Percentiles rank a stretch among this genome's conserved stretches.
phyloP scores from a whole-genome alignment of 2,113 vertebrate genomes.

The Notarius lentiginosus region DNA sequence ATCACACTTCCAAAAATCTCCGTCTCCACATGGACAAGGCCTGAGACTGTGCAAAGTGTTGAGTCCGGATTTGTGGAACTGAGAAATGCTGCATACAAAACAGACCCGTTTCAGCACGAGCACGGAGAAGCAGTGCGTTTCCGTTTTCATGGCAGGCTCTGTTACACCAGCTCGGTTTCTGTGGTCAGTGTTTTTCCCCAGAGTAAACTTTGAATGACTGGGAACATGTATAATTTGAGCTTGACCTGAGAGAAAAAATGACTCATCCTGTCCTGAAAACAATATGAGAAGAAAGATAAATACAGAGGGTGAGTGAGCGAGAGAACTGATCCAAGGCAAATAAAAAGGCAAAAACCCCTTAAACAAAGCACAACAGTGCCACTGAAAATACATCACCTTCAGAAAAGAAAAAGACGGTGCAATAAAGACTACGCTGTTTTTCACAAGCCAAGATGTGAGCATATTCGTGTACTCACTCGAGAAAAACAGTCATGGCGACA shows the following conservation, averaged over 20 bases:
- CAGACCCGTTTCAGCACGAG: neutral
- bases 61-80: neutral
- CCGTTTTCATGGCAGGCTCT: neutral
- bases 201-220: neutral
- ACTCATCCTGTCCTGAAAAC: constrained; percentile 17
- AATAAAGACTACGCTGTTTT: neutral
- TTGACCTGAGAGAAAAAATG: constrained; percentile 12
- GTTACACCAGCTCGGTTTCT: neutral
- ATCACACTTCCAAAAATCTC: neutral
- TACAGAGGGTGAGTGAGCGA: neutral
- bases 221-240: constrained; percentile 15
- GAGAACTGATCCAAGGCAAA: constrained; percentile 12
- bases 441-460: neutral
- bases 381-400: neutral
- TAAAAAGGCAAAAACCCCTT: neutral
- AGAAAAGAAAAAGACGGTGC: neutral
- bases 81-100: neutral
- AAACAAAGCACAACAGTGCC: neutral
- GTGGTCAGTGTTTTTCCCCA: neutral
- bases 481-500: neutral
- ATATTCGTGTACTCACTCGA: neutral
- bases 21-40: neutral
- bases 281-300: neutral
- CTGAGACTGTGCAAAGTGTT: neutral
- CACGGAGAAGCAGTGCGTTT: neutral